A percentile compares a stretch with the other conserved stretches of the same genome.
phyloP scores from a whole-genome alignment of 2,797 vertebrate genomes.

The Pristis pectinata region DNA sequence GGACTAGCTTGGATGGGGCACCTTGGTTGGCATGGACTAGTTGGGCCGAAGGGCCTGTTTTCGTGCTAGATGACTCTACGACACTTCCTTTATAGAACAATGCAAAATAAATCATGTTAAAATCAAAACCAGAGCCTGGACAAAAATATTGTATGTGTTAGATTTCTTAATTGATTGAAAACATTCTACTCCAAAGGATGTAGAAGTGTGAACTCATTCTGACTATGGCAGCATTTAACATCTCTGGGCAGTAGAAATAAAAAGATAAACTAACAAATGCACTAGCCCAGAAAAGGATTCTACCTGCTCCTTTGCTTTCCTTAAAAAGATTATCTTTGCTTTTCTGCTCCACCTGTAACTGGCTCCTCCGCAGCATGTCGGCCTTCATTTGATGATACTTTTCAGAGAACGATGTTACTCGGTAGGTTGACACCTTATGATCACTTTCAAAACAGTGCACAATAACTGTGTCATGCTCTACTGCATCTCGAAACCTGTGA shows the following conservation, averaged over 20 bases:
- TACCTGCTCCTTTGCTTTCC: conserved; percentile 22
- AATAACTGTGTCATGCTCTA: conserved; percentile 59
- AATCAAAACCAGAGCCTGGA: neutral
- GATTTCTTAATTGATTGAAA: neutral
- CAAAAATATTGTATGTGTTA: neutral
- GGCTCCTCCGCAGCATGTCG: conserved; percentile 40
- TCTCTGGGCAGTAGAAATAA: neutral
- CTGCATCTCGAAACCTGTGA: conserved; percentile 64
- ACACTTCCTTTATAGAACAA: too few species aligned
- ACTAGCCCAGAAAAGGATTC: neutral
- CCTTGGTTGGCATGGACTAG: too few species aligned
- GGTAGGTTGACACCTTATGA: conserved; percentile 72
- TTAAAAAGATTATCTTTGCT: conserved; percentile 40
- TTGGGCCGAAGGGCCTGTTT: too few species aligned
- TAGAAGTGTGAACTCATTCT: neutral
- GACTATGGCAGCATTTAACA: neutral
- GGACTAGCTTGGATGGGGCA: too few species aligned
- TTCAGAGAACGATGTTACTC: conserved; percentile 52
- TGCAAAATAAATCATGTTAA: neutral
- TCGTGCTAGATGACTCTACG: too few species aligned
- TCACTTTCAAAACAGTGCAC: conserved; percentile 67
- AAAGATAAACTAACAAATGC: neutral
- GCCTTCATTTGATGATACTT: conserved; percentile 45
- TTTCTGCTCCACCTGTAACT: conserved; percentile 38
- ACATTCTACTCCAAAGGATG: neutral